phyloP scores from a whole-genome alignment of 1,140 invertebrate genomes.

The Euura saliciscinereae region DNA sequence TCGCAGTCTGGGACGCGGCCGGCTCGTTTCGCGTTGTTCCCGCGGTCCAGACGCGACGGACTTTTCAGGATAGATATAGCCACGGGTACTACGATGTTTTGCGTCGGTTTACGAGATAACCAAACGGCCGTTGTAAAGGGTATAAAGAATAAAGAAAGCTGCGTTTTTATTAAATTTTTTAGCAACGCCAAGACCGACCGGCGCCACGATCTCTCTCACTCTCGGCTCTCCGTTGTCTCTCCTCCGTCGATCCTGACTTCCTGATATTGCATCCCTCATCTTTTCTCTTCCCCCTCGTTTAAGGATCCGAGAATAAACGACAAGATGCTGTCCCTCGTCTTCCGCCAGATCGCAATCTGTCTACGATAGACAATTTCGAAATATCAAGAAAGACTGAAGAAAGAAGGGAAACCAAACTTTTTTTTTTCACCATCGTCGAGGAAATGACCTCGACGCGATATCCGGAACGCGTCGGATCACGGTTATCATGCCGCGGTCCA shows the following conservation, averaged over 20 bases:
- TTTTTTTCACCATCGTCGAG: not conserved
- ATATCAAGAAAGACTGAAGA: not conserved
- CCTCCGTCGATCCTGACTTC: not conserved
- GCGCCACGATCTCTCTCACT: not conserved
- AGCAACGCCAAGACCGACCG: slow-evolving; percentile 1
- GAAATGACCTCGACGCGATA: not conserved
- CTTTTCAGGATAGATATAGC: too few relatives aligned
- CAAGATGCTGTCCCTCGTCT: not conserved
- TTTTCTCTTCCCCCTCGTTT: not conserved
- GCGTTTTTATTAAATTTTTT: slow-evolving; percentile 6
- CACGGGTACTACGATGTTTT: too few relatives aligned
- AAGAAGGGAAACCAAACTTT: not conserved
- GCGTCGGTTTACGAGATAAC: not conserved
- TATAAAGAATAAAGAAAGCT: slow-evolving; percentile 7
- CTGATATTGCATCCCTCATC: not conserved
- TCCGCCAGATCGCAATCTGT: not conserved
- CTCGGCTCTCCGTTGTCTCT: not conserved
- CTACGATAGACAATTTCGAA: not conserved
- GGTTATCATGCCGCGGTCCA: too few relatives aligned
- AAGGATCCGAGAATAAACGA: not conserved
- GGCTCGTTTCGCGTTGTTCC: too few relatives aligned
- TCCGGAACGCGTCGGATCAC: not conserved
- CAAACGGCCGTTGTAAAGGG: not conserved
- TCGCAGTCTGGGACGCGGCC: too few relatives aligned
- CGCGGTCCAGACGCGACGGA: too few relatives aligned